Evolutionary conservation across 2,888 invertebrate species (phyloP), one percentile per base, ranked within the genome.

Genomic region (Tholera decimalis): DNA sequence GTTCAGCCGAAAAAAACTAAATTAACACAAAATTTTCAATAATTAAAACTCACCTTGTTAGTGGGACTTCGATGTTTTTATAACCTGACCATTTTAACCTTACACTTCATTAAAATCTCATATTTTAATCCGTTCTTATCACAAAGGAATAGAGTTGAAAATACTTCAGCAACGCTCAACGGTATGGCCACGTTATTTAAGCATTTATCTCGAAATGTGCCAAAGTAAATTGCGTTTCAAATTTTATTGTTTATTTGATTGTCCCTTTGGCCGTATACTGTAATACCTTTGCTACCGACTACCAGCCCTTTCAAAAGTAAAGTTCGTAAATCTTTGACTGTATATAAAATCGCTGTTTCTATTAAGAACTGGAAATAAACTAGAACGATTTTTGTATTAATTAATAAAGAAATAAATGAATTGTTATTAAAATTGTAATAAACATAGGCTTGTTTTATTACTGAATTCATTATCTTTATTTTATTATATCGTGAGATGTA

Each of bases 31-130:
- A 88, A 89, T 92, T 91, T 90, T 88, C 89, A 91, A 92, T 94
- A 93, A 93, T 94, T 93, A 94, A 93, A 93, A 92, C 87, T 90
- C 90, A 91, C 92, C 94, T 94, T 91, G 94, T 94, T 94, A 94
- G 92, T 78, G 79, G 84, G 71, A 77, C 71, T 87, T 87, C 84
- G 88, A 88, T 88, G 91, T 87, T 91, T 92, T 91, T 91, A 91
- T 86, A 83, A 79, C 80, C 56, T 47, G 9, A 66, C 82, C 58
- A 64, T 63, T 55, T 69, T 73, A 64, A 20, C 22, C 11, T 1
- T 54, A 2, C 68, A 50, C 5, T 39, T 13, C 35, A 44, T 46
- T 8, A 66, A 51, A 30, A 44, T 20, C 3, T 22, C 28, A n/a
- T 15, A 24, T 4, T 13, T 24, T 44, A 3, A 7, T 9, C 22